phyloP scores from a whole-genome alignment of 2,797 vertebrate genomes.

The Lithobates pipiens region DNA sequence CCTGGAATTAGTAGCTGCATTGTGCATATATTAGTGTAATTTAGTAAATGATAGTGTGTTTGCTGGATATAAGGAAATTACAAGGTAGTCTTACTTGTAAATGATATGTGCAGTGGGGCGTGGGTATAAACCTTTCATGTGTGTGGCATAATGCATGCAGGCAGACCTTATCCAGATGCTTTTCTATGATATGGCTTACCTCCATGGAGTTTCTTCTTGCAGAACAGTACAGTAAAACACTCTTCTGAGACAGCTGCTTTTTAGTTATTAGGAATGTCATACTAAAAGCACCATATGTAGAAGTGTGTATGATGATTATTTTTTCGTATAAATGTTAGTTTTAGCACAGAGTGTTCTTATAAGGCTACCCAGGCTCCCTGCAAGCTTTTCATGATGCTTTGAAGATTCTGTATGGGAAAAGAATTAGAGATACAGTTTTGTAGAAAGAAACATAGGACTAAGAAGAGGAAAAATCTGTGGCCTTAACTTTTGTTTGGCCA shows the following conservation, averaged over 20 bases:
- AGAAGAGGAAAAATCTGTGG: too few relatives aligned
- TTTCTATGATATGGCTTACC: background rate
- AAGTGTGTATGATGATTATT: too few relatives aligned
- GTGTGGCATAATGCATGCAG: conserved; percentile 23
- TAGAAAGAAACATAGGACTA: too few relatives aligned
- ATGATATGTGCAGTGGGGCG: background rate
- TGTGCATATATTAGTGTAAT: conserved; percentile 17
- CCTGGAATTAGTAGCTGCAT: background rate
- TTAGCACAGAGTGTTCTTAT: too few relatives aligned
- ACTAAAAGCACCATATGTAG: background rate
- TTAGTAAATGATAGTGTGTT: background rate
- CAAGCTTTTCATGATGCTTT: too few relatives aligned
- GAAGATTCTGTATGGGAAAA: too few relatives aligned
- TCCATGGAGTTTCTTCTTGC: background rate
- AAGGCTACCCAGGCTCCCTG: too few relatives aligned
- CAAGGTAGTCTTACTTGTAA: conserved; percentile 8
- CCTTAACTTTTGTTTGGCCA: too few relatives aligned
- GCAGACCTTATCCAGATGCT: conserved; percentile 16
- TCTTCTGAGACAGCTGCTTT: background rate
- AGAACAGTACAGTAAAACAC: background rate
- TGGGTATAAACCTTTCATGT: conserved; percentile 22
- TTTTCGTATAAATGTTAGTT: too few relatives aligned
- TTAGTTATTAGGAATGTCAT: background rate
- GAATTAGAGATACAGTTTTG: too few relatives aligned
- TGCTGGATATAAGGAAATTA: conserved; percentile 1